Conservation (phyloP, 2,797 vertebrate species). For the Cossypha polioptera region DNA sequence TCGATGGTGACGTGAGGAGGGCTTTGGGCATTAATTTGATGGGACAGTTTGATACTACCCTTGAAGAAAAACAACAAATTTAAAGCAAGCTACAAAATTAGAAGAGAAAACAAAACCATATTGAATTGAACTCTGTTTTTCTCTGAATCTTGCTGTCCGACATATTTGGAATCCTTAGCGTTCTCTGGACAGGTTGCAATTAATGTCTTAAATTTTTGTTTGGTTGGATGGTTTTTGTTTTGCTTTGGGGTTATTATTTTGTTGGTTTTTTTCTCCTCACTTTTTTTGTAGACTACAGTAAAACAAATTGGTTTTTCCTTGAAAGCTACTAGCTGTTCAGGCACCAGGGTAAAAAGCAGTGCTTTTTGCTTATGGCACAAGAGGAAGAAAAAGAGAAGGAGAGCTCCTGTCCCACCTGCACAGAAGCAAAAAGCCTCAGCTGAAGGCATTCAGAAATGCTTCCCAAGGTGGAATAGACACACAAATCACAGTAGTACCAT, state of each 20-base stretch:
- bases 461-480: not conserved
- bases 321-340: not conserved
- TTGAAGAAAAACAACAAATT: not conserved
- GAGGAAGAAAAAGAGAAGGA: not conserved
- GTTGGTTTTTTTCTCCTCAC: not conserved
- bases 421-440: not conserved
- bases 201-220: not conserved
- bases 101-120: not conserved
- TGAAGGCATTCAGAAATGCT: not conserved
- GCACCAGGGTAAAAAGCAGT: not conserved
- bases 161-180: not conserved
- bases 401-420: not conserved
- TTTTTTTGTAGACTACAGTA: not conserved
- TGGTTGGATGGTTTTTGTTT: not conserved
- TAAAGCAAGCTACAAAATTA: slow-evolving; percentile 7
- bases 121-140: not conserved
- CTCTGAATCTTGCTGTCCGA: not conserved
- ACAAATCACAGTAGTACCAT: not conserved
- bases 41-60: not conserved
- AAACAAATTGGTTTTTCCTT: not conserved
- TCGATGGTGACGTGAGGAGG: not conserved
- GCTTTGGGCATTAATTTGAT: slow-evolving; percentile 33
- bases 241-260: not conserved
- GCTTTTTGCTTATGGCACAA: not conserved
- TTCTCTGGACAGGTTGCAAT: not conserved